phyloP scores from a whole-genome alignment of 2,888 invertebrate species.

The Polyommatus iphigenia region DNA sequence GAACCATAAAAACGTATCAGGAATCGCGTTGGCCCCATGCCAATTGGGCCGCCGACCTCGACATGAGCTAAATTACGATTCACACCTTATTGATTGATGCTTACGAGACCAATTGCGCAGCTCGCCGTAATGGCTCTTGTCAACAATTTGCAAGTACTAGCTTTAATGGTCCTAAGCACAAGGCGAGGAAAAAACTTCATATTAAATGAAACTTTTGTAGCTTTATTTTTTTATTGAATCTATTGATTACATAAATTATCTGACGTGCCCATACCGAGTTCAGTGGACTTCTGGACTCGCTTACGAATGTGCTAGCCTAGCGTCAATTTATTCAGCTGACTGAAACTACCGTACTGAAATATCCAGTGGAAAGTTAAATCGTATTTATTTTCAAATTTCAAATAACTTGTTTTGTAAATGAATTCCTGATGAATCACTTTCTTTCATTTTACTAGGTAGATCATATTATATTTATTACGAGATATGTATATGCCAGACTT shows the following conservation, averaged over 20 bases:
- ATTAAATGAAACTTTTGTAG: too few relatives aligned
- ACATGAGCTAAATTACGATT: constrained; percentile 24
- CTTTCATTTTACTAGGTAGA: neutral
- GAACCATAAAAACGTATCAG: neutral
- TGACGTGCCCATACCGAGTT: neutral
- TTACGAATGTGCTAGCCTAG: neutral
- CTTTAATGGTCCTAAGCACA: neutral
- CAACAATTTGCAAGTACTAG: neutral
- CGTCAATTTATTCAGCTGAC: too few relatives aligned
- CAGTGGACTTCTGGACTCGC: too few relatives aligned
- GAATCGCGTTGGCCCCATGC: constrained; percentile 1
- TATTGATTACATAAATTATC: neutral
- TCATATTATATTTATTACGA: too few relatives aligned
- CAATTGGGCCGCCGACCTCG: constrained; percentile 24
- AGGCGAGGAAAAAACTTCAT: neutral
- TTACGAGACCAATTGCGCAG: constrained; percentile 23
- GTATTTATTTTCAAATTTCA: too few relatives aligned
- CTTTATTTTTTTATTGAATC: too few relatives aligned
- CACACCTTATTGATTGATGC: constrained; percentile 30
- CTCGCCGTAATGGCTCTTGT: neutral
- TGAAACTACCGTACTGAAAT: too few relatives aligned
- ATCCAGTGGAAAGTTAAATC: neutral
- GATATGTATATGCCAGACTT: too few relatives aligned
- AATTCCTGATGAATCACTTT: neutral
- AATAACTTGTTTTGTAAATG: too few relatives aligned